These are phyloP conservation scores for Zaprionus africanus DNA, from an alignment of 1,140 invertebrate species.

Conservation along the genomic window DNA sequence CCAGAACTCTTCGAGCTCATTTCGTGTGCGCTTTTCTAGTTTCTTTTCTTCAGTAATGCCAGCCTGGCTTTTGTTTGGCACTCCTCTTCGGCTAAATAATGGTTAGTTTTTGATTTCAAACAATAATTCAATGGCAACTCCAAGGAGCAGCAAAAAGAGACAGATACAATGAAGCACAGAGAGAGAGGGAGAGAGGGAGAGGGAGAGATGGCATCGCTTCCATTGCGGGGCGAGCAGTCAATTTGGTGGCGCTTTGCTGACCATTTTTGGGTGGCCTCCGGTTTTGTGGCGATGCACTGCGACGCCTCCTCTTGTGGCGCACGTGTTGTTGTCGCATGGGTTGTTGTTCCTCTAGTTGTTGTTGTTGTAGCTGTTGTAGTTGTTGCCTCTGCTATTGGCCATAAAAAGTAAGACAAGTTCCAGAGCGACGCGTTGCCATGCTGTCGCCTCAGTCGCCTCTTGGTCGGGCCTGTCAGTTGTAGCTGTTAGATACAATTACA, in stretches of 20 bases:
- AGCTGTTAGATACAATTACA: conserved; percentile 81
- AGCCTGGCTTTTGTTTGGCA: conserved; percentile 50
- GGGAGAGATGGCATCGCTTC: conserved; percentile 21
- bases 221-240: conserved; percentile 48
- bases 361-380: conserved; percentile 22
- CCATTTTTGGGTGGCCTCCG: conserved; percentile 76
- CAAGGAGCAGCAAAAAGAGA: conserved; percentile 24
- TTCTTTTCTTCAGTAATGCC: conserved; percentile 16
- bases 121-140: conserved; percentile 71
- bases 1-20: conserved; percentile 3
- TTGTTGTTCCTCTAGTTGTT: conserved; percentile 32
- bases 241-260: conserved; percentile 75
- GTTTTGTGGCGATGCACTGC: conserved; percentile 21
- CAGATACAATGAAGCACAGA: conserved; percentile 11
- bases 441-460: conserved; percentile 40
- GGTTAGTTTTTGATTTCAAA: conserved; percentile 76
- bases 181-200: conserved; percentile 17
- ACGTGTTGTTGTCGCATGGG: conserved; percentile 51
- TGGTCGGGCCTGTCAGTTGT: conserved; percentile 64
- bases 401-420: conserved; percentile 79
- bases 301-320: conserved; percentile 46
- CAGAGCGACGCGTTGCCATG: conserved; percentile 72
- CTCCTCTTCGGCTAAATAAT: conserved; percentile 70
- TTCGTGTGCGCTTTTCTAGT: conserved; percentile 10
- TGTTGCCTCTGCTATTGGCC: conserved; percentile 51